Evolutionary conservation across 2,113 vertebrate species (phyloP), one percentile per base, ranked within the genome.

Genomic region (Podilymbus podiceps): DNA sequence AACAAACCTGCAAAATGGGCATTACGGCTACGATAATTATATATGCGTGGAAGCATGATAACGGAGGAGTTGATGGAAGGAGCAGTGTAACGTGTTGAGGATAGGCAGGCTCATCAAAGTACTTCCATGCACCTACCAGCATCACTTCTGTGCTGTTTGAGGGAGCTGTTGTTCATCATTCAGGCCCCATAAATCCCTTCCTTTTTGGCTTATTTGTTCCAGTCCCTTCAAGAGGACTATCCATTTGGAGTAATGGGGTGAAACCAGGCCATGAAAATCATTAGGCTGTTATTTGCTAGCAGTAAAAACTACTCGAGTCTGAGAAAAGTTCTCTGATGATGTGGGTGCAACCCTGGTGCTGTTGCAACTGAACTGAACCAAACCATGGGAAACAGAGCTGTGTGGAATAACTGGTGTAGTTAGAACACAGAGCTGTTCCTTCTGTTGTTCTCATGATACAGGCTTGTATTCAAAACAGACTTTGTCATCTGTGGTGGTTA

Each of bases 311-410:
- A 15, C n/a, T 33, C 4, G 38, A 67, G 31, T 58, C 66, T 66
- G 88, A 74, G 82, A 74, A 87, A 66, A 14, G 28, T 44, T 77
- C 30, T 84, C 27, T 84, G 58, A 44, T 66, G 11, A 17, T 44
- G 47, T 81, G 68, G n/a, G 24, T 76, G 28, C 93, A 83, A 53
- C 49, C 33, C 22, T 71, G 17, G 19, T 88, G n/a, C 35, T 91
- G 18, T 56, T 85, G 50, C 31, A 73, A 55, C 24, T 69, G 50
- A 18, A 31, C n/a, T 49, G 28, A 88, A 49, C 21, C 30, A 89
- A 72, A 49, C 30, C 0, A 42, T 0, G 0, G 59, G 59, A 56
- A 66, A 21, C 16, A 55, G 44, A 72, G n/a, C 35, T 59, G 12
- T 40, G 49, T 35, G 20, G 28, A 83, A 74, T 42, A 85, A 49